Percentiles rank a stretch among this genome's conserved stretches.
phyloP scores from a whole-genome alignment of 2,888 invertebrate genomes.

The Sarcophaga rosellei region DNA sequence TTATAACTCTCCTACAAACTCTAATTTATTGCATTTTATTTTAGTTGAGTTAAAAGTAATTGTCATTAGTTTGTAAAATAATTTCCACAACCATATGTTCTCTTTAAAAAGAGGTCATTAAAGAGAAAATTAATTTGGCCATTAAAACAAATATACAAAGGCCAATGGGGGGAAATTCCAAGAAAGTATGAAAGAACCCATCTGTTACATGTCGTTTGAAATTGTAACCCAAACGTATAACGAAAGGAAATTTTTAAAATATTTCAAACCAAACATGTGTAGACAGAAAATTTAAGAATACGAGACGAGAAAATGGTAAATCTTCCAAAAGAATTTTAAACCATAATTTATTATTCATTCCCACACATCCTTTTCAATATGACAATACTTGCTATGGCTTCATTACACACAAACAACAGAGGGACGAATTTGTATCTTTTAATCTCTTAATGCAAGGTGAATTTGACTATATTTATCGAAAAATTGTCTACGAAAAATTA shows the following conservation, averaged over 20 bases:
- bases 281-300: background rate
- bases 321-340: background rate
- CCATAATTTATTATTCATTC: background rate
- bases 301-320: background rate
- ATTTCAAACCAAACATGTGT: background rate
- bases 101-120: background rate
- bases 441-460: too few relatives aligned
- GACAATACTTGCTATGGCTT: background rate
- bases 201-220: background rate
- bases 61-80: background rate
- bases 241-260: background rate
- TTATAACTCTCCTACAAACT: too few relatives aligned
- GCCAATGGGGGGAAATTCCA: background rate
- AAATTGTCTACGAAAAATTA: too few relatives aligned
- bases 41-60: too few relatives aligned
- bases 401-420: too few relatives aligned
- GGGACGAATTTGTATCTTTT: too few relatives aligned
- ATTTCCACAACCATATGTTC: background rate
- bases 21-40: too few relatives aligned
- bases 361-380: background rate
- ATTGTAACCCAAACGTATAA: background rate
- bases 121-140: background rate
- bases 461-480: too few relatives aligned
- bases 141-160: background rate
- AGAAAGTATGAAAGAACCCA: background rate